Evolutionary conservation across 2,888 invertebrate genomes (phyloP).

Genomic region (Eristalinus sepulchralis): DNA sequence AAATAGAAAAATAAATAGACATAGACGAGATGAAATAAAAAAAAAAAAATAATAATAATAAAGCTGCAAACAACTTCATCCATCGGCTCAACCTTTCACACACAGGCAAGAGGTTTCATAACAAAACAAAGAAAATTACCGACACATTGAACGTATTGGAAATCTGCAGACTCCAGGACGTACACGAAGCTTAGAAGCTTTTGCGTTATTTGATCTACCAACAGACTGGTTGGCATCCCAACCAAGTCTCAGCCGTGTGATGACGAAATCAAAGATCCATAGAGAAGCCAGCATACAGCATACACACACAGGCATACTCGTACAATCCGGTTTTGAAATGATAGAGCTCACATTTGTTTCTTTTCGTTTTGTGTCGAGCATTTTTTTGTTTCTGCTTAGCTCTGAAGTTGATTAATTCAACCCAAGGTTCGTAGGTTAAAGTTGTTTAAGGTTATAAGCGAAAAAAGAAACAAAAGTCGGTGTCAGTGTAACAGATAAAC

Average conservation of each 20-base stretch:
- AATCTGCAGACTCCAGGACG: slow-evolving; percentile 25
- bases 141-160: slow-evolving; percentile 24
- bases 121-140: slow-evolving; percentile 25
- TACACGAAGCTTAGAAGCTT: slow-evolving; percentile 21
- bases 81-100: slow-evolving; percentile 6
- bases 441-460: slow-evolving; percentile 14
- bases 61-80: slow-evolving; percentile 1
- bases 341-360: background rate
- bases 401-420: slow-evolving; percentile 42
- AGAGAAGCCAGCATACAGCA: background rate
- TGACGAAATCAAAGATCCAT: slow-evolving; percentile 38
- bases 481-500: background rate
- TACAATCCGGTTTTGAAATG: slow-evolving; percentile 52
- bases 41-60: background rate
- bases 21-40: background rate
- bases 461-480: background rate
- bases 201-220: slow-evolving; percentile 3
- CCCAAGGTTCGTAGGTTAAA: slow-evolving; percentile 49
- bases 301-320: slow-evolving; percentile 21
- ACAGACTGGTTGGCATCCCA: slow-evolving; percentile 11
- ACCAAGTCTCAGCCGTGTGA: slow-evolving; percentile 23
- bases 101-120: slow-evolving; percentile 34
- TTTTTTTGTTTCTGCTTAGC: slow-evolving; percentile 5
- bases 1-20: too few species aligned
- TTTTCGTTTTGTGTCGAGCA: slow-evolving; percentile 6